phyloP scores from a whole-genome alignment of 1,140 invertebrate genomes.

The Choristoneura fumiferana region DNA sequence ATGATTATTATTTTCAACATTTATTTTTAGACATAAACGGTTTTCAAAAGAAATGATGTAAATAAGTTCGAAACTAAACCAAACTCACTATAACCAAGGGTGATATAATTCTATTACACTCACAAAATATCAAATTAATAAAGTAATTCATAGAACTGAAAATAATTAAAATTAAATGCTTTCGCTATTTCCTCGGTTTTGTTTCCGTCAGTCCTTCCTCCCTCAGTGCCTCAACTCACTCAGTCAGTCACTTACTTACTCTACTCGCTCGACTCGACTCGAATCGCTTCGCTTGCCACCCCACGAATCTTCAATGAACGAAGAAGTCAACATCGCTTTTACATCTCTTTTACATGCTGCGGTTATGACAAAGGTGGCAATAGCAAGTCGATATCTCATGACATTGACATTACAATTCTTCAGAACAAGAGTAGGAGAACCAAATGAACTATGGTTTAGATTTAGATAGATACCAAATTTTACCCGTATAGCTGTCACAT shows the following conservation, averaged over 20 bases:
- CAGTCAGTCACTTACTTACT: too few species aligned
- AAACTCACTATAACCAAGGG: not conserved
- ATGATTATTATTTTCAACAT: constrained; percentile 14
- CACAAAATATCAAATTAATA: not conserved
- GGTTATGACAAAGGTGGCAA: too few species aligned
- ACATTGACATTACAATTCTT: too few species aligned
- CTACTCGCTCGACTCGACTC: too few species aligned
- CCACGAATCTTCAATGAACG: not conserved
- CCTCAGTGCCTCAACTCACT: too few species aligned
- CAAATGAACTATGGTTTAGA: too few species aligned
- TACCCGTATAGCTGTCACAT: too few species aligned
- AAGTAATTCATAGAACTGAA: not conserved
- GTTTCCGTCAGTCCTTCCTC: not conserved
- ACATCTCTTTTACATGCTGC: too few species aligned
- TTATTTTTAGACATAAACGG: constrained; percentile 12
- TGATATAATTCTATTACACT: not conserved
- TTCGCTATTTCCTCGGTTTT: not conserved
- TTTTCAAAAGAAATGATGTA: constrained; percentile 11
- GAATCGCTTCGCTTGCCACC: not conserved
- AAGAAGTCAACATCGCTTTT: too few species aligned
- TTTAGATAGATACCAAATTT: too few species aligned
- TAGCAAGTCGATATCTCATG: too few species aligned
- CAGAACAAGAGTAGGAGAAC: too few species aligned
- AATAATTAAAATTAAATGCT: not conserved
- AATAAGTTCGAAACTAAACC: constrained; percentile 10